Conservation (phyloP, 2,113 vertebrate genomes). For the Capricornis sumatraensis region DNA sequence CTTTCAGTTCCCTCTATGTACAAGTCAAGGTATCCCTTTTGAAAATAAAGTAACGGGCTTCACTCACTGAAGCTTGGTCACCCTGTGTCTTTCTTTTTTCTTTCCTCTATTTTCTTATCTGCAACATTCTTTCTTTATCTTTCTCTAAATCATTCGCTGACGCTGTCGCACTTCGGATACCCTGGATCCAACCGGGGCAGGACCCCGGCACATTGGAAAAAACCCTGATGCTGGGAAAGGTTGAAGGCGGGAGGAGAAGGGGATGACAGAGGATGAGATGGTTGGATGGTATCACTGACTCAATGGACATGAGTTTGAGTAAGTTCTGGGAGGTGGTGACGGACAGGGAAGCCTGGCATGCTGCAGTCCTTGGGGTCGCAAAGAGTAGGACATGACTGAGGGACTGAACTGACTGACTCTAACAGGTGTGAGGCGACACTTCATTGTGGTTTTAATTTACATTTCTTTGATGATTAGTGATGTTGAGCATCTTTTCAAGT, state of each 20-base stretch:
- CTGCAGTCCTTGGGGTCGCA: background rate
- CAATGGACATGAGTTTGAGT: background rate
- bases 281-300: background rate
- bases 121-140: too few species aligned
- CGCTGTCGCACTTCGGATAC: fast-evolving
- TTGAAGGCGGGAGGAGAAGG: background rate
- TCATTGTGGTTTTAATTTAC: background rate
- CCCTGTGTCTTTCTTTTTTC: too few species aligned
- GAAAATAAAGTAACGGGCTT: too few species aligned
- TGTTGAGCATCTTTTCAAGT: background rate
- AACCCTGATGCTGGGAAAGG: background rate
- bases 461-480: background rate
- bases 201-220: background rate
- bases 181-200: too few species aligned
- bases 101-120: too few species aligned
- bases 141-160: too few species aligned
- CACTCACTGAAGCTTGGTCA: too few species aligned
- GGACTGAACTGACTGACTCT: background rate
- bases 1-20: too few species aligned
- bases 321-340: background rate
- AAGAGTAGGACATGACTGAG: background rate
- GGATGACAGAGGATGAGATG: background rate
- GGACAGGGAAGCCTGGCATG: background rate
- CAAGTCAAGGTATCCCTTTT: too few species aligned
- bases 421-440: background rate